Percentiles rank a stretch among this genome's conserved stretches.
phyloP scores from a whole-genome alignment of 1,140 invertebrate genomes.

The Micrasema longulum region DNA sequence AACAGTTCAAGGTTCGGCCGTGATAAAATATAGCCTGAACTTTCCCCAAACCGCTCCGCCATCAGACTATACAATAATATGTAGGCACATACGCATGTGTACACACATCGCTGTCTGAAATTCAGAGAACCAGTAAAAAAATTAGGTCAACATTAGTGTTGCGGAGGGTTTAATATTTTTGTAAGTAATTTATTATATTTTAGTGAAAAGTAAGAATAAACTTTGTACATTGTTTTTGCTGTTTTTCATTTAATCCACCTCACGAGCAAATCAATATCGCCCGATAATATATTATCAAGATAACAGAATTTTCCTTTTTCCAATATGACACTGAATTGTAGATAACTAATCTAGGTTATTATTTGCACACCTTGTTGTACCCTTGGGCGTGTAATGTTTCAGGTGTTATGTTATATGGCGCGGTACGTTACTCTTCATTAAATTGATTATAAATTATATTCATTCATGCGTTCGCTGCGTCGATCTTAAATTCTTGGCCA shows the following conservation, averaged over 20 bases:
- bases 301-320: constrained; percentile 22
- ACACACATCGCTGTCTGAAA: constrained; percentile 9
- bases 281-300: constrained; percentile 7
- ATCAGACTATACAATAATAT: background rate
- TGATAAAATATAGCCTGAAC: constrained; percentile 14
- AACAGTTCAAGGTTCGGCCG: constrained; percentile 20
- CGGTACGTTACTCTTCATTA: background rate
- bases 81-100: background rate
- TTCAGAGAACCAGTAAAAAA: constrained; percentile 13
- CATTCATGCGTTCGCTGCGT: background rate
- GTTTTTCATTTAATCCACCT: constrained; percentile 27
- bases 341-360: constrained; percentile 33
- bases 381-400: constrained; percentile 21
- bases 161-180: constrained; percentile 31
- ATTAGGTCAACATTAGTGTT: constrained; percentile 15
- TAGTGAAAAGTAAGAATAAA: constrained; percentile 33
- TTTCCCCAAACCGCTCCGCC: constrained; percentile 7
- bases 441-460: background rate
- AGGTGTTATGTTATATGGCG: constrained; percentile 6
- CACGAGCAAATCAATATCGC: constrained; percentile 1
- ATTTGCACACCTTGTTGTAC: constrained; percentile 27
- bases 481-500: background rate
- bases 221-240: constrained; percentile 41
- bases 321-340: constrained; percentile 29
- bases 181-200: constrained; percentile 40